phyloP scores from a whole-genome alignment of 1,140 invertebrate genomes.

The Platyscapa corneri region DNA sequence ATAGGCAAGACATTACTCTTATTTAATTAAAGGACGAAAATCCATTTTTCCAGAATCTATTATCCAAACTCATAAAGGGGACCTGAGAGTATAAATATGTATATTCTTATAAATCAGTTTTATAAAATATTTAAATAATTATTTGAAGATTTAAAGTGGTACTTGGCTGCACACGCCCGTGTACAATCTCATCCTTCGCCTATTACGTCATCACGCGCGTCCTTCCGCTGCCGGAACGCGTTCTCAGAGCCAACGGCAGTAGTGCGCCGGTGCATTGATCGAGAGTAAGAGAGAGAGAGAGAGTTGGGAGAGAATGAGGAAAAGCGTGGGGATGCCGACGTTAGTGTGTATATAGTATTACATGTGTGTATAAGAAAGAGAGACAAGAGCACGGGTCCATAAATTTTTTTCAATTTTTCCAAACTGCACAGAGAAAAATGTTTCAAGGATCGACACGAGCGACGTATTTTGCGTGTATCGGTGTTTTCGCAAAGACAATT shows the following conservation, averaged over 20 bases:
- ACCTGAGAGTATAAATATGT: too few species aligned
- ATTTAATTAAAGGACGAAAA: background rate
- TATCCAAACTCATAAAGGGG: too few species aligned
- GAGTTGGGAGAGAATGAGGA: background rate
- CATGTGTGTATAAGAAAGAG: background rate
- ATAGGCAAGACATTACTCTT: background rate
- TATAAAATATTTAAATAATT: background rate
- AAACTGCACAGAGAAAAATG: background rate
- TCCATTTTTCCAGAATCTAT: background rate
- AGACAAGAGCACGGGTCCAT: constrained; percentile 6
- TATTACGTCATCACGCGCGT: constrained; percentile 27
- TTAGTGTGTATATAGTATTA: background rate
- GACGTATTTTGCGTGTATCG: background rate
- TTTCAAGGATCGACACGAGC: background rate
- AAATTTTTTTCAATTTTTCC: constrained; percentile 36
- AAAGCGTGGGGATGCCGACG: background rate
- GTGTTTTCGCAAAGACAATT: background rate
- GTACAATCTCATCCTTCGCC: constrained; percentile 8
- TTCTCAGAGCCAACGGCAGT: constrained; percentile 1
- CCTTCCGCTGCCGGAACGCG: constrained; percentile 23
- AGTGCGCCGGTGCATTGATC: constrained; percentile 41
- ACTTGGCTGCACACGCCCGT: background rate
- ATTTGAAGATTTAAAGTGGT: background rate
- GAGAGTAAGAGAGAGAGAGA: constrained; percentile 21
- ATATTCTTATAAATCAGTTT: too few species aligned